phyloP scores from a whole-genome alignment of 2,888 invertebrate genomes.

The Trypoxylon attenuatum region DNA sequence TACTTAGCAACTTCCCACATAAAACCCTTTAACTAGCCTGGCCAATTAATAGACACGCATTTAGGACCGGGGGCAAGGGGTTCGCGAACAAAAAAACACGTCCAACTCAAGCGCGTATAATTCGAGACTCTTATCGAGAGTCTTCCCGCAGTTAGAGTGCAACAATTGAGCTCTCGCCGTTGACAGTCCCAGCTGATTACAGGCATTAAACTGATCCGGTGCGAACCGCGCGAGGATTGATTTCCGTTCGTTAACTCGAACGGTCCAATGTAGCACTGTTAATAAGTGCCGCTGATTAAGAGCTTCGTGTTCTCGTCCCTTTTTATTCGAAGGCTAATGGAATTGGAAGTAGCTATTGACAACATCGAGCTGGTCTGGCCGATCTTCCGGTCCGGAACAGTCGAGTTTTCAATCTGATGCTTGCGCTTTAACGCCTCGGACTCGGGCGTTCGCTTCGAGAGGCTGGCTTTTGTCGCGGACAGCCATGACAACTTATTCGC shows the following conservation, averaged over 20 bases:
- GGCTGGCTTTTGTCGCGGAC: conserved; percentile 44
- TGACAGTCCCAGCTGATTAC: no score
- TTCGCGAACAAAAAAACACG: no score
- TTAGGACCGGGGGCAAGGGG: conserved; percentile 38
- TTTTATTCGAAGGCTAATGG: conserved; percentile 61
- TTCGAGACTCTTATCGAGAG: no score
- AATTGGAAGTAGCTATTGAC: conserved; percentile 59
- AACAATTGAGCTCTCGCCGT: no score
- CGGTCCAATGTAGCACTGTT: conserved; percentile 53
- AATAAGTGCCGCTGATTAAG: conserved; percentile 60
- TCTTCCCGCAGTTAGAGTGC: no score
- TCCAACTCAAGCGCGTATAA: conserved; percentile 1
- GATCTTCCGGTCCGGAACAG: no score
- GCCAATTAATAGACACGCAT: conserved; percentile 57
- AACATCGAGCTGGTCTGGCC: conserved; percentile 41
- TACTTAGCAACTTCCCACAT: conserved; percentile 55
- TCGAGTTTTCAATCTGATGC: conserved; percentile 52
- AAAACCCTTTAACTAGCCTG: conserved; percentile 54
- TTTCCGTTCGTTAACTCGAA: conserved; percentile 34
- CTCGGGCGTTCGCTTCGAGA: conserved; percentile 46
- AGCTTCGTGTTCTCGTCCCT: conserved; percentile 56
- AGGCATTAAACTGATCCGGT: neutral
- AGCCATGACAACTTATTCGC: conserved; percentile 50
- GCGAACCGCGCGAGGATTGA: conserved; percentile 12
- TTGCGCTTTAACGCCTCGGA: conserved; percentile 46